A percentile compares a stretch with the other conserved stretches of the same genome.
Evolutionary conservation across 2,888 invertebrate species (phyloP).

Genomic region (Synergus umbraculus): DNA sequence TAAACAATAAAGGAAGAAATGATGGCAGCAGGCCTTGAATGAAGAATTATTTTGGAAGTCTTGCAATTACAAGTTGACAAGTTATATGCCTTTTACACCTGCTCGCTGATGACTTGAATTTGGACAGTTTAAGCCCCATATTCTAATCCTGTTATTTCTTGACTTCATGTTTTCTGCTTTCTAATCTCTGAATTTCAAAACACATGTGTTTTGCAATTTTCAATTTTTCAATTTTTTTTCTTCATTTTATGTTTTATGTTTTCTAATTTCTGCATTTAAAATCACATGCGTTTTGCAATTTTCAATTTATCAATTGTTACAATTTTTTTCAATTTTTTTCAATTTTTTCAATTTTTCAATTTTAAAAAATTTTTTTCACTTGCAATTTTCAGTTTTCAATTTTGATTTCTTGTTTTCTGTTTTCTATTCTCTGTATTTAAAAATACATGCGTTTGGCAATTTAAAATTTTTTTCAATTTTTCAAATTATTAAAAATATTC

Average conservation of each 20-base stretch:
- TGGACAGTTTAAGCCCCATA: background rate
- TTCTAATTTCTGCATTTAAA: background rate
- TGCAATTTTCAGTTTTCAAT: too few species aligned
- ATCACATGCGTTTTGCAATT: background rate
- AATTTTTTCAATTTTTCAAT: too few species aligned
- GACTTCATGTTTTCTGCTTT: background rate
- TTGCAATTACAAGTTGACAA: background rate
- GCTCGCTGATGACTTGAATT: background rate
- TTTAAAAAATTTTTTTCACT: too few species aligned
- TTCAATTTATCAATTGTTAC: too few species aligned
- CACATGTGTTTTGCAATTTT: too few species aligned
- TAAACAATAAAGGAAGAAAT: constrained; percentile 46
- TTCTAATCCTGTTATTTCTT: constrained; percentile 16
- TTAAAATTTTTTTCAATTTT: too few species aligned
- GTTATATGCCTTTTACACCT: background rate
- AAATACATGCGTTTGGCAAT: too few species aligned
- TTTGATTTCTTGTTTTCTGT: too few species aligned
- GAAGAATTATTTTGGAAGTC: constrained; percentile 52
- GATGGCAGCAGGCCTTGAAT: constrained; percentile 51
- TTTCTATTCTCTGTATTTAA: too few species aligned
- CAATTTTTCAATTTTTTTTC: background rate
- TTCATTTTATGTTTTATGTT: background rate
- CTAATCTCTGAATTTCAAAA: background rate
- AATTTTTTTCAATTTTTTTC: too few species aligned
- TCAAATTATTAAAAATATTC: too few species aligned